A percentile compares a stretch with the other conserved stretches of the same genome.
These are phyloP conservation scores for Glaucomys volans DNA, from an alignment of 2,113 vertebrate species.

Conservation along the genomic window DNA sequence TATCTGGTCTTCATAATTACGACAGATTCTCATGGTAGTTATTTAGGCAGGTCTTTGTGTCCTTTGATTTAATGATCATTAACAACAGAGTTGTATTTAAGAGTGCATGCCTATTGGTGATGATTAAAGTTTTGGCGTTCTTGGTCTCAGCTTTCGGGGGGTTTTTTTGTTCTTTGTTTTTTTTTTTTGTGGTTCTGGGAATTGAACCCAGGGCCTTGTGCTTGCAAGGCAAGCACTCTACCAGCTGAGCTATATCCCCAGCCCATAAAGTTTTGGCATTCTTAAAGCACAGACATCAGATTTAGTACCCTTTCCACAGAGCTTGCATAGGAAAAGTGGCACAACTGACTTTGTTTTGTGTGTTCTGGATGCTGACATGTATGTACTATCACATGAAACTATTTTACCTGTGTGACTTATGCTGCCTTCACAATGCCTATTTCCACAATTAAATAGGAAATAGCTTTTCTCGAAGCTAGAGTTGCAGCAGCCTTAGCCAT, in stretches of 20 bases:
- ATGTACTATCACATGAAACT: background rate
- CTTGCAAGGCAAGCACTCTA: no score
- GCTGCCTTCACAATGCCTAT: background rate
- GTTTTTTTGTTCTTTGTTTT: no score
- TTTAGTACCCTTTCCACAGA: background rate
- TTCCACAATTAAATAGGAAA: background rate
- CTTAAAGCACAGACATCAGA: background rate
- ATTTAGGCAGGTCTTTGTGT: conserved; percentile 18
- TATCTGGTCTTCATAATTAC: background rate
- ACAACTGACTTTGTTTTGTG: background rate
- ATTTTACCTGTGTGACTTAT: background rate
- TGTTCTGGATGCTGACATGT: background rate
- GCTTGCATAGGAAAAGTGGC: background rate
- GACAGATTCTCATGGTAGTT: background rate
- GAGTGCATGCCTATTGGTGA: background rate
- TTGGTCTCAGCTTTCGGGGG: no score
- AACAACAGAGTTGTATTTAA: background rate
- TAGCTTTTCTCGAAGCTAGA: background rate
- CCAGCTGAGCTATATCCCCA: no score
- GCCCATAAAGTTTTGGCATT: background rate
- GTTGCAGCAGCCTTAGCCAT: background rate
- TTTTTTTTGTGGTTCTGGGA: no score
- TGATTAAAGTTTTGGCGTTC: background rate
- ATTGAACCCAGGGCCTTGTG: no score
- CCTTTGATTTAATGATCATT: conserved; percentile 18